These are phyloP conservation scores for Stictocephala bisonia DNA, from an alignment of 2,888 invertebrate genomes.

Conservation along the genomic window DNA sequence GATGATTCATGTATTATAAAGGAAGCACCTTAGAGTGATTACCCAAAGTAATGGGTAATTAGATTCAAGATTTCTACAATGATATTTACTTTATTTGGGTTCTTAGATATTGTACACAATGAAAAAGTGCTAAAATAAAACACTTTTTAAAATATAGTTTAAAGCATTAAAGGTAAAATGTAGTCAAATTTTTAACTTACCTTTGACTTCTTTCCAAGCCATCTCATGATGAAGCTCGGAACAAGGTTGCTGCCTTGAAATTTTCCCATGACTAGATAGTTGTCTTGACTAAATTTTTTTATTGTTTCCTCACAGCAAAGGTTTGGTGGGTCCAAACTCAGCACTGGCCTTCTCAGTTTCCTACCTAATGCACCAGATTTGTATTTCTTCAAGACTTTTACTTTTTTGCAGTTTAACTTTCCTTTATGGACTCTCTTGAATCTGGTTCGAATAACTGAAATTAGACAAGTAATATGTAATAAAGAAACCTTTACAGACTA, in stretches of 20 bases:
- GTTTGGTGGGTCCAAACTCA: slow-evolving; percentile 62
- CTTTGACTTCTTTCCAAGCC: slow-evolving; percentile 61
- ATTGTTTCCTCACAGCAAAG: slow-evolving; percentile 63
- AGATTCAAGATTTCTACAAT: no score
- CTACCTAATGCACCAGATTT: slow-evolving; percentile 59
- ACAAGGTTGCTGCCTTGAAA: slow-evolving; percentile 61
- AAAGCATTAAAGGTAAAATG: neutral
- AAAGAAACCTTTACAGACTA: no score
- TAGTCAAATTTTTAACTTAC: slow-evolving; percentile 48
- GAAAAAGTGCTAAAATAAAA: neutral
- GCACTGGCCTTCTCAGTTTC: slow-evolving; percentile 61
- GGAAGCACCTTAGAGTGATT: no score
- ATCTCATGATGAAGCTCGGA: slow-evolving; percentile 65
- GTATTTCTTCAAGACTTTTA: slow-evolving; percentile 62
- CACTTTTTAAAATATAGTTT: neutral
- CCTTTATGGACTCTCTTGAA: slow-evolving; percentile 61
- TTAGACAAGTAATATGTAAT: neutral
- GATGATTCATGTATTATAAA: no score
- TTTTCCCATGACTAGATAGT: slow-evolving; percentile 65
- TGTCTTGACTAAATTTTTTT: slow-evolving; percentile 53
- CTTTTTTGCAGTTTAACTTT: slow-evolving; percentile 63
- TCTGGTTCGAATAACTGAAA: slow-evolving; percentile 63
- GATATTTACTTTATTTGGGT: no score
- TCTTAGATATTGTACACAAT: no score
- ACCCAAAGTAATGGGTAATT: no score